Evolutionary conservation across 2,113 vertebrate species (phyloP), one percentile per base, ranked within the genome.

Genomic region (Thunnus maccoyii): DNA sequence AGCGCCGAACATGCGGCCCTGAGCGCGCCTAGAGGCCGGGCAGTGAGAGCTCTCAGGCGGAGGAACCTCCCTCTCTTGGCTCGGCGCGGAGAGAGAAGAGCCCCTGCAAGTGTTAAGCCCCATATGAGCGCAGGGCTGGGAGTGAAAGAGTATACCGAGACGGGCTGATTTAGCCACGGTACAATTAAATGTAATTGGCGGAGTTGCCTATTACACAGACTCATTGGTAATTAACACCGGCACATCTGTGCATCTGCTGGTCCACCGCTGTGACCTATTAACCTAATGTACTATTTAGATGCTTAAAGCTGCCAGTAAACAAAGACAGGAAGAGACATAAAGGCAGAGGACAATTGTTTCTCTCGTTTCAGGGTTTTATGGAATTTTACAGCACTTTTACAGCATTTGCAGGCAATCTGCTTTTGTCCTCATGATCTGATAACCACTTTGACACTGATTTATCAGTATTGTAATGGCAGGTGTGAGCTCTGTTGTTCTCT

Each of bases 1-100:
- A 93, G 93, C 82, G 61, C 65, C 73, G 20, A 94, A 90, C 94
- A 95, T 48, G 86, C 91, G 91, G 91, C 86, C 78, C 74, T 61
- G 78, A 82, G 88, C 86, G 90, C 82, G 75, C 85, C 88, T 78
- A 78, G 68, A 88, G 86, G 80, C 88, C 89, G 86, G 73, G 67
- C 71, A 65, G 64, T 7, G 85, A 76, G 82, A 32, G 84, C 80
- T 82, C 78, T 58, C 48, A 68, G 87, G 85, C 82, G 82, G 81
- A 64, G 70, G 85, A 80, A 51, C 68, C 72, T 79, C 61, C 72
- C 72, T 70, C 52, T 76, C 30, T 86, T 74, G 72, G 85, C 85
- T 70, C 88, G 76, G 69, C 61, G 83, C 52, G 55, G 54, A 72
- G 61, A 41, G 36, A 66, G 81, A 79, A 36, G 63, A 36, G 22